Base-by-base conservation (phyloP, 1,140 invertebrate species). In the Zaprionus davidi region DNA sequence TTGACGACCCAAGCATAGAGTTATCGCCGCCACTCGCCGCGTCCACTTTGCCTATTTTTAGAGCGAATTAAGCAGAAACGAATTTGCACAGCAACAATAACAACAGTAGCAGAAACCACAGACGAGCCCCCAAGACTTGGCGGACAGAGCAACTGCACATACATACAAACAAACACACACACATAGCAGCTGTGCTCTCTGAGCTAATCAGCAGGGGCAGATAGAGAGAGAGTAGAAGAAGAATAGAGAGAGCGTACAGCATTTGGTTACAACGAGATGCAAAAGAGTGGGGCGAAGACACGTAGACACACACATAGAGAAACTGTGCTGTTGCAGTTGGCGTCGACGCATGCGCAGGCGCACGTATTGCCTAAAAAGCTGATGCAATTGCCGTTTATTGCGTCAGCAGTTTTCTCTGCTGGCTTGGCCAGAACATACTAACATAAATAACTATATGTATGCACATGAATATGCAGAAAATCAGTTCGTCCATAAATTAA, bases 361-460 rank as follows among this genome's bases (percentile, higher is more conserved):
- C 74, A 67, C 71, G 62, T 78, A 76, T 81, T 78, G 53, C 46
- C 67, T 20, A 78, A 76, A 65, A 78, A n/a, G 84, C 84, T 87
- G 84, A 87, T 81, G 84, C 84, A 87, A 87, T 71, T 87, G 57
- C 12, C 51, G 20, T 55, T 73, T 79, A 78, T 87, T 87, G 78
- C 84, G 79, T 87, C 84, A 87, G 81, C 73, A 59, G 46, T 55
- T 59, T 71, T 62, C 3, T 31, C 3, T 41, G 24, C 38, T 28
- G 63, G 31, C 15, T 68, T 44, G 22, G 51, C 51, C 31, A 20
- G 17, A 22, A 26, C 60, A 38, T n/a, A 17, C 44, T 13, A 22
- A 36, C n/a, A 66, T 63, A 65, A 64, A 59, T 36, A 41, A 56
- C 31, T 9, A 9, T 34, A 56, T 49, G 59, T 70, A 31, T 51